Base-by-base conservation (phyloP, 2,888 invertebrate genomes). In the Coronaproctus castanopsis region DNA sequence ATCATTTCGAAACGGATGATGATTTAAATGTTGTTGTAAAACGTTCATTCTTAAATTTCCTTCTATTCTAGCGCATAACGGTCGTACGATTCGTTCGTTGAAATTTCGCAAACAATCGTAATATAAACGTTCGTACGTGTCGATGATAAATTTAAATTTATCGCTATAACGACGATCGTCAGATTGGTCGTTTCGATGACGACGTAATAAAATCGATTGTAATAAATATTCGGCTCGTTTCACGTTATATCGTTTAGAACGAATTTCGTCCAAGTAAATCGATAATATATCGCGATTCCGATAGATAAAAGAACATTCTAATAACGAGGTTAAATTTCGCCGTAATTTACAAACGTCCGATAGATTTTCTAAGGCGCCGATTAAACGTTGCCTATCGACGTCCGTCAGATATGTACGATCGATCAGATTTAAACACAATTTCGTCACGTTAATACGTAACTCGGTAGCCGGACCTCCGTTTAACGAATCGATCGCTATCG, bases 11-110 rank as follows among this genome's bases (percentile, higher is more conserved):
- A n/a, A n/a, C n/a, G n/a, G n/a, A n/a, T n/a, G n/a, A n/a, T n/a
- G n/a, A n/a, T n/a, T n/a, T 50, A 96, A 76, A 73, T 95, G 93
- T 0, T 87, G 81, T 0, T 87, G 81, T 72, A 97, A 92, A 52
- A 90, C 91, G 67, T 91, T 89, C 24, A 96, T 74, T 21, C 98
- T 81, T 57, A 98, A 76, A 71, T 92, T 90, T 0, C 86, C 92
- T 75, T 98, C 98, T 64, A 97, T 83, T 67, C 85, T 81, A 66
- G 85, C 83, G 69, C 91, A 89, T 24, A 91, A 74, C 51, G 83
- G 85, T 65, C 81, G 77, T 24, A 85, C 71, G 1, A 59, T 55
- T 24, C 52, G 48, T 3, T n/a, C 5, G 3, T 22, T 20, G 2
- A 21, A 1, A 22, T 54, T 14, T 18, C 21, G 19, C 20, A 53